Percentiles rank a stretch among this genome's conserved stretches.
These are phyloP conservation scores for Drosophila serrata DNA, from an alignment of 1,140 invertebrate genomes.

Conservation along the genomic window DNA sequence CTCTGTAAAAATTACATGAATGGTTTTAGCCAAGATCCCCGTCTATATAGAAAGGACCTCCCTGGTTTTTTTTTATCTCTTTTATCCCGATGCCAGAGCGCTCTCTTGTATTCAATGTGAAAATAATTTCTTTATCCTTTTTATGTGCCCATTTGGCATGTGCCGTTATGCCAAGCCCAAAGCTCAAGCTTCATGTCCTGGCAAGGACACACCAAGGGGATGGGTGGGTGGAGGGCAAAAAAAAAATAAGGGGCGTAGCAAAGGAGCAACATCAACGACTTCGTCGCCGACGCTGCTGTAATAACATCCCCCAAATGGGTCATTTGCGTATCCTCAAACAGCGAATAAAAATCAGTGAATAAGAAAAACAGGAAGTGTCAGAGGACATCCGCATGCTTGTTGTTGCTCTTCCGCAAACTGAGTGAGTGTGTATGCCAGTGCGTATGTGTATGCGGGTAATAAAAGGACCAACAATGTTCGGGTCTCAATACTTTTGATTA, in stretches of 20 bases:
- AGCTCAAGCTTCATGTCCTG: constrained; percentile 35
- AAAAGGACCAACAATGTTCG: constrained; percentile 66
- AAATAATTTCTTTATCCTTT: constrained; percentile 86
- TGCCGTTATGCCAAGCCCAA: constrained; percentile 76
- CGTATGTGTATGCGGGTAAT: constrained; percentile 45
- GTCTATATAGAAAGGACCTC: constrained; percentile 7
- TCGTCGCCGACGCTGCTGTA: constrained; percentile 66
- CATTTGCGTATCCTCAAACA: constrained; percentile 86
- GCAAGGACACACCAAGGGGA: not conserved
- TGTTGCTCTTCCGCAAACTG: constrained; percentile 39
- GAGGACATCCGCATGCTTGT: constrained; percentile 83
- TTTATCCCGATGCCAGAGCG: constrained; percentile 47
- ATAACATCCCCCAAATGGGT: constrained; percentile 86
- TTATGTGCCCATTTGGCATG: constrained; percentile 85
- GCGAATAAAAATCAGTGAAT: constrained; percentile 85
- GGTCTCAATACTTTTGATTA: constrained; percentile 81
- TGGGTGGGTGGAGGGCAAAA: not conserved
- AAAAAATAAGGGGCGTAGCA: constrained; percentile 29
- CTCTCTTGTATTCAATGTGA: constrained; percentile 80
- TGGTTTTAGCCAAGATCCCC: constrained; percentile 62
- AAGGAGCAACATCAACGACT: constrained; percentile 19
- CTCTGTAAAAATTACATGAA: constrained; percentile 79
- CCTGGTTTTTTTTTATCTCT: constrained; percentile 1
- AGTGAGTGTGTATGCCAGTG: constrained; percentile 2
- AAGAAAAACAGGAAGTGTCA: constrained; percentile 85